Conservation (phyloP, 2,888 invertebrate species). For the Aphodius sticticus region DNA sequence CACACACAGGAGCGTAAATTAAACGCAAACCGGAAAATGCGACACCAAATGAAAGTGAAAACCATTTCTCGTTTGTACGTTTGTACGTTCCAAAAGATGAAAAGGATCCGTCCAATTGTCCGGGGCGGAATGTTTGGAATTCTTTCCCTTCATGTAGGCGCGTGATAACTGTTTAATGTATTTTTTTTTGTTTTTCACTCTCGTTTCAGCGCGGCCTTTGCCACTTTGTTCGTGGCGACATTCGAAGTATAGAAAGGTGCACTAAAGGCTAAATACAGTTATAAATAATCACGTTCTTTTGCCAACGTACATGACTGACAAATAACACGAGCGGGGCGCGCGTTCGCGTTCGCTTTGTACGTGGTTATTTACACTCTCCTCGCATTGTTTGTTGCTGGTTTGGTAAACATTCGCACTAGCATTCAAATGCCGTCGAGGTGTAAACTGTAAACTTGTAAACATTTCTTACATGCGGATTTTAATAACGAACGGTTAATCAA, state of each 20-base stretch:
- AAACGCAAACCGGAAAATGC: no score
- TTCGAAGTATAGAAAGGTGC: neutral
- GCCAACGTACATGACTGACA: conserved; percentile 4
- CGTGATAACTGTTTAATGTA: neutral
- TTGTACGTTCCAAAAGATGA: no score
- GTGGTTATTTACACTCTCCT: neutral
- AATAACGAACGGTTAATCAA: no score
- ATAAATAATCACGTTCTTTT: conserved; percentile 4
- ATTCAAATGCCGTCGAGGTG: no score
- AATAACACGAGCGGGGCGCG: neutral
- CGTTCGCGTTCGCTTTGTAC: no score
- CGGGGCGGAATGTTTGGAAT: no score
- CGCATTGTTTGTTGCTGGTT: neutral
- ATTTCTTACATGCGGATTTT: no score
- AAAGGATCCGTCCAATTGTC: no score
- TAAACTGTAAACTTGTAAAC: no score
- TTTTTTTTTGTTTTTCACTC: neutral
- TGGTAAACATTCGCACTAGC: neutral
- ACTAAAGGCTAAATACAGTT: conserved; percentile 4
- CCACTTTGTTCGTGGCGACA: neutral
- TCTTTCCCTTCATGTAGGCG: neutral
- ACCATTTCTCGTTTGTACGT: no score
- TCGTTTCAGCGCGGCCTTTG: neutral
- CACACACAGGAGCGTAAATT: no score
- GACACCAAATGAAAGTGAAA: no score